A percentile compares a stretch with the other conserved stretches of the same genome.
Evolutionary conservation across 2,797 vertebrate genomes (phyloP).

Genomic region (Pseudopleuronectes americanus): DNA sequence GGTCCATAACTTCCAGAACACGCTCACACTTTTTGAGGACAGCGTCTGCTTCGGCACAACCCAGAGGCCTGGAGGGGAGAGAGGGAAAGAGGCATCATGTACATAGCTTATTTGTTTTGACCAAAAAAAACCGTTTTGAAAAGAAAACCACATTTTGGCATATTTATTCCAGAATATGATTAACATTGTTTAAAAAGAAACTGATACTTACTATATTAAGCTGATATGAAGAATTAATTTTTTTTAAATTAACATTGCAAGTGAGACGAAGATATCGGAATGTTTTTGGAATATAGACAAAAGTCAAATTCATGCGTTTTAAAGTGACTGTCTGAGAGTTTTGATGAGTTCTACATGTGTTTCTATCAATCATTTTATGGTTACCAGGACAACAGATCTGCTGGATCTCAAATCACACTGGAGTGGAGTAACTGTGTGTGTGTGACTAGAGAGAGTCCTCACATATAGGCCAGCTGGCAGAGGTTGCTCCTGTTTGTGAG

Average conservation of each 20-base stretch:
- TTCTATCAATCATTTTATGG: not conserved
- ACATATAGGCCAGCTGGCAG: slow-evolving; percentile 77
- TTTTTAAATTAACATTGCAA: too few species aligned
- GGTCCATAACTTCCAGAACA: slow-evolving; percentile 80
- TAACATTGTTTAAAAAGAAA: too few species aligned
- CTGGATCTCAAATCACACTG: not conserved
- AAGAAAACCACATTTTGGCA: too few species aligned
- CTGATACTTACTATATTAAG: too few species aligned
- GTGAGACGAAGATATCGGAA: too few species aligned
- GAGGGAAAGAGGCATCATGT: not conserved
- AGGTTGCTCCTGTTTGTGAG: slow-evolving; percentile 77
- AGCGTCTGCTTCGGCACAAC: slow-evolving; percentile 74
- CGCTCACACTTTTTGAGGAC: slow-evolving; percentile 82
- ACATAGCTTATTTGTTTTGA: not conserved
- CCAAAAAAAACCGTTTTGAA: too few species aligned
- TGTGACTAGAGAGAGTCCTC: slow-evolving; percentile 38
- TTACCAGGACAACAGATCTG: slow-evolving; percentile 9
- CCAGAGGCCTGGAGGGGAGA: slow-evolving; percentile 70
- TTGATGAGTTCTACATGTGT: too few species aligned
- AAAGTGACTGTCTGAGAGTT: too few species aligned
- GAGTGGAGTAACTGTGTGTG: not conserved
- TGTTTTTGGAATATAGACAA: too few species aligned
- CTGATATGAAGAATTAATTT: too few species aligned
- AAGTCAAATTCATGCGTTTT: too few species aligned
- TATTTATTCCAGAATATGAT: too few species aligned